Evolutionary conservation across 2,888 invertebrate genomes (phyloP), one percentile per base, ranked within the genome.

Genomic region (Luperina nickerlii): DNA sequence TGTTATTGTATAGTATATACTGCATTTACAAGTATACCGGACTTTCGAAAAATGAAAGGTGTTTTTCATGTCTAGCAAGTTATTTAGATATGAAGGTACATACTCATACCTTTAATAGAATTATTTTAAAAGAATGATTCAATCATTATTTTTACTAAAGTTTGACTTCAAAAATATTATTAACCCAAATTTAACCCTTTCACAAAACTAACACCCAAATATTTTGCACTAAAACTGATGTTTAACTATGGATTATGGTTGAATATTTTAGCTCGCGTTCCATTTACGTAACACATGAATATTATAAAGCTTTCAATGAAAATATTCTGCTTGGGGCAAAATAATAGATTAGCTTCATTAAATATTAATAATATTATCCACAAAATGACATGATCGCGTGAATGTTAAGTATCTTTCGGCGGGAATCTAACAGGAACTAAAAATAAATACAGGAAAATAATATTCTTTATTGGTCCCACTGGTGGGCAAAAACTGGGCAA

Each of bases 301-400:
- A 78, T 69, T 82, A 57, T 48, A 84, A 69, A 48, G 42, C 68
- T 74, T 77, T 54, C 38, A 69, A 74, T 71, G 68, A 78, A 86
- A 72, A 67, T 83, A 66, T 75, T 75, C 68, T 63, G 78, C 38
- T 68, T 72, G 57, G 73, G 74, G 71, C 48, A 63, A 83, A 86
- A 86, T 83, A 84, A 84, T 75, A 72, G 74, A 82, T 86, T 63
- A 86, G 18, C 45, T 74, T 60, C 48, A 86, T 84, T 74, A 72
- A 82, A 86, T 51, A 84, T 82, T 48, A 32, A 78, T 38, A 67
- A 15, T 27, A 54, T 65, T 24, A 67, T 76, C 70, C 38, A 18
- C 66, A 45, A 0, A 32, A 32, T 32, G 32, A 32, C 20, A 38
- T n/a, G 74, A 68, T 72, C 60, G 32, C n/a, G 57, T 63, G 1